A percentile compares a stretch with the other conserved stretches of the same genome.
These are phyloP conservation scores for Cyprinus carpio DNA, from an alignment of 2,113 vertebrate species.

Conservation along the genomic window DNA sequence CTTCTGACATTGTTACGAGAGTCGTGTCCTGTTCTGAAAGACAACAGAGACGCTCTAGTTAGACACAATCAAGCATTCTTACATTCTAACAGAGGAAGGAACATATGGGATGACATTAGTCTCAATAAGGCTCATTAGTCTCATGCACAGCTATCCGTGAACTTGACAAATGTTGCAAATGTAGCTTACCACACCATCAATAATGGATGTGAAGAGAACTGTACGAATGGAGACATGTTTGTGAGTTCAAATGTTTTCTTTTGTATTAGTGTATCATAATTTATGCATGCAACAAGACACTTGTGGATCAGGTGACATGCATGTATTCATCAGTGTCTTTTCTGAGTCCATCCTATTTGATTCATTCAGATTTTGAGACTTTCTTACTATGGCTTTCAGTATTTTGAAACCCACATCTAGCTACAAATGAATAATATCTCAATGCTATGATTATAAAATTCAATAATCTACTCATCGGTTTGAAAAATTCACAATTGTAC, in stretches of 20 bases:
- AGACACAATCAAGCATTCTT: background rate
- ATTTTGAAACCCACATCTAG: background rate
- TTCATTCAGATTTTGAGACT: background rate
- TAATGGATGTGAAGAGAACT: no score
- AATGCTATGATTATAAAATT: no score
- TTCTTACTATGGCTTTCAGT: no score
- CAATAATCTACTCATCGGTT: no score
- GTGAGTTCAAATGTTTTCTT: background rate
- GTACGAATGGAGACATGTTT: background rate
- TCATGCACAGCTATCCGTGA: no score
- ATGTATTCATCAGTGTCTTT: background rate
- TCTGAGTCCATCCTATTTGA: background rate
- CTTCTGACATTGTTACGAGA: background rate
- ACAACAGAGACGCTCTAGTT: background rate
- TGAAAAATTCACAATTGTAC: no score
- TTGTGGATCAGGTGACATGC: background rate
- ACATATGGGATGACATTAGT: background rate
- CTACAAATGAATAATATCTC: no score
- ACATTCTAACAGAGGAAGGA: background rate
- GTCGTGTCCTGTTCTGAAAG: conserved; percentile 29
- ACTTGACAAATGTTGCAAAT: background rate
- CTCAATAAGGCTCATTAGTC: no score
- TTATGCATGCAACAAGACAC: no score
- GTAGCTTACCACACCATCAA: background rate
- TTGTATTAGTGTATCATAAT: background rate